Conservation (phyloP, 2,797 vertebrate species). For the Cheirogaleus major region DNA sequence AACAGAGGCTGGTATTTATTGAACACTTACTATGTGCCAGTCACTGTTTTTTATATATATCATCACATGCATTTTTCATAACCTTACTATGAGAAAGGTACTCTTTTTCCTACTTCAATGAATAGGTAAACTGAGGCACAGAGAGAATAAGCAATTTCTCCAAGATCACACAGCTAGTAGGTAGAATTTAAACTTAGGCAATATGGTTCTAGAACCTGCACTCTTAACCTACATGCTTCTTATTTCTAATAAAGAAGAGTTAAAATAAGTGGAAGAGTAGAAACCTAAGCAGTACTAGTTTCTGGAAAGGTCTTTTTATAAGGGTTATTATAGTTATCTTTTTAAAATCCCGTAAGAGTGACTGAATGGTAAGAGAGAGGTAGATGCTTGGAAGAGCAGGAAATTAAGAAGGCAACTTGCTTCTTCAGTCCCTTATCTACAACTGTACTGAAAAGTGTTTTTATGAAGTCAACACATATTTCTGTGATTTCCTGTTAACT, state of each 20-base stretch:
- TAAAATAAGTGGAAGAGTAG: slow-evolving; percentile 12
- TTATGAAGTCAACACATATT: background rate
- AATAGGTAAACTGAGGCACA: background rate
- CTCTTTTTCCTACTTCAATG: background rate
- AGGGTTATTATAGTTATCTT: background rate
- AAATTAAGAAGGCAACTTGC: slow-evolving; percentile 20
- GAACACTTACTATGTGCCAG: background rate
- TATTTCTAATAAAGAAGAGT: slow-evolving; percentile 28
- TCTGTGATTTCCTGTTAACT: slow-evolving; percentile 1
- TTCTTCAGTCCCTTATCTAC: slow-evolving; percentile 49
- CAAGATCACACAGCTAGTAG: background rate
- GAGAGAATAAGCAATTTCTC: background rate
- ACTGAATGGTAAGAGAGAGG: background rate
- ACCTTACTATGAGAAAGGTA: background rate
- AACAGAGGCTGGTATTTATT: background rate
- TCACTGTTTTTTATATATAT: background rate
- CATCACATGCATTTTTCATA: background rate
- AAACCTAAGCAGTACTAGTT: background rate
- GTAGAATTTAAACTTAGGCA: background rate
- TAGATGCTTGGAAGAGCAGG: background rate
- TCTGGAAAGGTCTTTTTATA: slow-evolving; percentile 12
- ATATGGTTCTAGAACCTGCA: background rate
- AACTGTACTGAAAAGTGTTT: slow-evolving; percentile 66
- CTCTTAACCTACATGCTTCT: slow-evolving; percentile 11
- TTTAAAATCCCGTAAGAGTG: background rate